Evolutionary conservation across 1,140 invertebrate species (phyloP).

Genomic region (Drosophila paulistorum): DNA sequence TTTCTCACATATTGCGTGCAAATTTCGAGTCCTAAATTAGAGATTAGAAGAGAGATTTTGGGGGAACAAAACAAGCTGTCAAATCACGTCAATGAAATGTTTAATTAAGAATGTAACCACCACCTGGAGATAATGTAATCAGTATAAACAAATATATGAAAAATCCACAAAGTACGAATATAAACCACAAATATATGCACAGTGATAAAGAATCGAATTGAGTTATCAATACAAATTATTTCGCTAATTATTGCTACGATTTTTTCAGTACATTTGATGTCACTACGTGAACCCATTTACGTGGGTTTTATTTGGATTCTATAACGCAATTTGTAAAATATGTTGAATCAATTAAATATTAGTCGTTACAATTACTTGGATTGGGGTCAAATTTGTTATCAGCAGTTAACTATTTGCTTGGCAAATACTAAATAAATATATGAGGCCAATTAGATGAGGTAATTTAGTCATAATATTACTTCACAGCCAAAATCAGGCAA

Average conservation of each 20-base stretch:
- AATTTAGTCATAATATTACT: conserved; percentile 34
- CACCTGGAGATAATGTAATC: conserved; percentile 43
- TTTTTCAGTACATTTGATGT: neutral
- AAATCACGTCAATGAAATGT: conserved; percentile 50
- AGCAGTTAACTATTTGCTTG: conserved; percentile 3
- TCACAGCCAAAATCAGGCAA: conserved; percentile 16
- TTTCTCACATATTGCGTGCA: conserved; percentile 2
- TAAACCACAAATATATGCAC: conserved; percentile 72
- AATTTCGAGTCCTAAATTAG: conserved; percentile 8
- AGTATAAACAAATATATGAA: conserved; percentile 42
- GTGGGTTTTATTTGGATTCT: too few species aligned
- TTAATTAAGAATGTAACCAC: conserved; percentile 65
- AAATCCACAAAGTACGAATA: conserved; percentile 22
- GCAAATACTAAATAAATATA: conserved; percentile 39
- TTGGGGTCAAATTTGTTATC: neutral
- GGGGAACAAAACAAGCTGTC: conserved; percentile 29
- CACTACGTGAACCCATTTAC: too few species aligned
- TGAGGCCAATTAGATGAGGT: conserved; percentile 48
- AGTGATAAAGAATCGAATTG: conserved; percentile 18
- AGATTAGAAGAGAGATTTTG: neutral
- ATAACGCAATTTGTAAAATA: too few species aligned
- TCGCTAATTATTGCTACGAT: neutral
- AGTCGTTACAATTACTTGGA: neutral
- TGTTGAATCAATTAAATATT: neutral
- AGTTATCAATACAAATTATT: neutral